phyloP scores from a whole-genome alignment of 1,140 invertebrate species.

The Drosophila malerkotliana region DNA sequence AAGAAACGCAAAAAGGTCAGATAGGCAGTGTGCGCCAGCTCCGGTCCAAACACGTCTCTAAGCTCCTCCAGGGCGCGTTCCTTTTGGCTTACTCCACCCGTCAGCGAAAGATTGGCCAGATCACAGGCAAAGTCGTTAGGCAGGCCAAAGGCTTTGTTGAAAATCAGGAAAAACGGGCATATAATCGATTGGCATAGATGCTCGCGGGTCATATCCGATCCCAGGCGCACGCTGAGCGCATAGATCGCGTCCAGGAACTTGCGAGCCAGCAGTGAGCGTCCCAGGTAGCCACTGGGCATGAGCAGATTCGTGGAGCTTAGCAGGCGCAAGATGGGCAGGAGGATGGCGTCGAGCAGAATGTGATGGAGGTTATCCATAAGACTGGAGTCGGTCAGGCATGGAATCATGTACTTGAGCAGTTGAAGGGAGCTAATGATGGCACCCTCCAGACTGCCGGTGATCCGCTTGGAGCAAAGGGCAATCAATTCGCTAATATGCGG shows the following conservation, averaged over 20 bases:
- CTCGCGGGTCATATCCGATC: conserved; percentile 92
- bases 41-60: conserved; percentile 90
- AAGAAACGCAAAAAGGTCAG: conserved; percentile 91
- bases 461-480: conserved; percentile 89
- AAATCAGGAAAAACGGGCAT: conserved; percentile 93
- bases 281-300: conserved; percentile 91
- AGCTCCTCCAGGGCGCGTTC: conserved; percentile 90
- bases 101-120: conserved; percentile 56
- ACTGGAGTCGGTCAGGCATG: conserved; percentile 92
- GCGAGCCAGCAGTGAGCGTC: conserved; percentile 89
- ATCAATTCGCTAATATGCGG: conserved; percentile 95
- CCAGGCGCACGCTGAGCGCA: conserved; percentile 91
- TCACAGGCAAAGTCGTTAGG: conserved; percentile 85
- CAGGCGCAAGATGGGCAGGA: conserved; percentile 90
- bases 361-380: conserved; percentile 94
- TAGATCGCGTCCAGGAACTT: conserved; percentile 93
- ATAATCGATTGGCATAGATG: conserved; percentile 90
- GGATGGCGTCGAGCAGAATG: conserved; percentile 89
- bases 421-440: conserved; percentile 94
- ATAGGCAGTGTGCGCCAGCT: conserved; percentile 93
- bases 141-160: conserved; percentile 91
- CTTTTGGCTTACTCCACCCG: conserved; percentile 21
- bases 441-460: conserved; percentile 93
- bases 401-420: conserved; percentile 91
- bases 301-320: conserved; percentile 89